These are phyloP conservation scores for Solea solea DNA, from an alignment of 2,113 vertebrate genomes.

Conservation along the genomic window DNA sequence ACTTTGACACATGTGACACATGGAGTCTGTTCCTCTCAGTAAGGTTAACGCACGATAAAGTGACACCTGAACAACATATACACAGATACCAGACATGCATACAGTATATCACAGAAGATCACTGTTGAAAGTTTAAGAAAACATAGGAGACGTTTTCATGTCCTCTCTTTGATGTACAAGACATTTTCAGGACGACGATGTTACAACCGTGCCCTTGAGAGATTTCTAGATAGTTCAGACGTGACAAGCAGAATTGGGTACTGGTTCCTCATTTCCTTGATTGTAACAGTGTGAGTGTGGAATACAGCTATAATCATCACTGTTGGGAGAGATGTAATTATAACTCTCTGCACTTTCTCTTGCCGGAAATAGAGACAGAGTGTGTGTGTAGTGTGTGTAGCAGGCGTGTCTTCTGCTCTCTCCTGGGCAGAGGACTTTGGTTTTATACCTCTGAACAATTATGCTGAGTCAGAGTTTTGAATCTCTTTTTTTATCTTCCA, in stretches of 20 bases:
- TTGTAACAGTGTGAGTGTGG: constrained; percentile 27
- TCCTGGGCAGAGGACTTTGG: no score
- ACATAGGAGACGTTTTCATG: constrained; percentile 14
- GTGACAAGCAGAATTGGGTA: constrained; percentile 1
- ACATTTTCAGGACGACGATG: constrained; percentile 38
- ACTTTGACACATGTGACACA: no score
- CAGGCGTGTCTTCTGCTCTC: not conserved
- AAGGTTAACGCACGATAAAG: no score
- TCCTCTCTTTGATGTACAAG: constrained; percentile 39
- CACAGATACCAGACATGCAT: not conserved
- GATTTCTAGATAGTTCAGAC: constrained; percentile 7
- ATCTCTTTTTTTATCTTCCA: no score
- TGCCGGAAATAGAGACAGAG: not conserved
- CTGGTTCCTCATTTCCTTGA: not conserved
- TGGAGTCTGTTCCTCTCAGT: no score
- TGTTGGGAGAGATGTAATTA: constrained; percentile 25
- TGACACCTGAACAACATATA: no score
- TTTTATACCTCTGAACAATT: no score
- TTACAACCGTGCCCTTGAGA: not conserved
- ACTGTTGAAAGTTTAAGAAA: constrained; percentile 9
- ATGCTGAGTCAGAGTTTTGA: no score
- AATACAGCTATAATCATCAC: constrained; percentile 47
- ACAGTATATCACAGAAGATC: not conserved
- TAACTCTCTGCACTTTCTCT: constrained; percentile 34
- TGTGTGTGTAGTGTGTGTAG: not conserved